Percentiles rank a stretch among this genome's conserved stretches.
These are phyloP conservation scores for Anhinga rufa DNA, from an alignment of 2,113 vertebrate genomes.

Conservation along the genomic window DNA sequence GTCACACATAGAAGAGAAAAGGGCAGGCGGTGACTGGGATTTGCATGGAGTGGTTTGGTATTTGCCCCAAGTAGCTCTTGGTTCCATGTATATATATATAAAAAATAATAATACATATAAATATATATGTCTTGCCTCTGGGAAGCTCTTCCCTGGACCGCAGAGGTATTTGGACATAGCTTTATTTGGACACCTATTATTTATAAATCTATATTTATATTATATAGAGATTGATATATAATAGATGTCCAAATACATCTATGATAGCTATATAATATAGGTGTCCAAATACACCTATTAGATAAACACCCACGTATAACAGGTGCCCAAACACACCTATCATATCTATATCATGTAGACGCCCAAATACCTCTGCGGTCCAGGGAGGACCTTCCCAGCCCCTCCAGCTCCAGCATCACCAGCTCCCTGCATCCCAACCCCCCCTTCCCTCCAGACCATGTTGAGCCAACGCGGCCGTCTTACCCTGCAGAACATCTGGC, in stretches of 20 bases:
- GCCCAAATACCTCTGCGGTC: not conserved
- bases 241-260: no score
- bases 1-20: not conserved
- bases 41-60: not conserved
- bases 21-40: not conserved
- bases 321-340: not conserved
- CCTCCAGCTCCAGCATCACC: not conserved
- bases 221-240: no score
- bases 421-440: not conserved
- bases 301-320: no score
- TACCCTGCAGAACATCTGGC: slow-evolving; percentile 5
- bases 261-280: no score
- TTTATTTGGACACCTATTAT: not conserved
- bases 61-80: not conserved
- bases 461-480: not conserved
- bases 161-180: not conserved
- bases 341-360: not conserved
- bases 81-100: no score
- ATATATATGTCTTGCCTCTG: not conserved
- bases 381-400: not conserved
- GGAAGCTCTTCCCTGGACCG: not conserved
- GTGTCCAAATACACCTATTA: no score
- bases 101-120: no score
- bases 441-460: not conserved
- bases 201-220: no score